Percentiles rank a stretch among this genome's conserved stretches.
phyloP scores from a whole-genome alignment of 2,113 vertebrate species.

The Pelmatolapia mariae region DNA sequence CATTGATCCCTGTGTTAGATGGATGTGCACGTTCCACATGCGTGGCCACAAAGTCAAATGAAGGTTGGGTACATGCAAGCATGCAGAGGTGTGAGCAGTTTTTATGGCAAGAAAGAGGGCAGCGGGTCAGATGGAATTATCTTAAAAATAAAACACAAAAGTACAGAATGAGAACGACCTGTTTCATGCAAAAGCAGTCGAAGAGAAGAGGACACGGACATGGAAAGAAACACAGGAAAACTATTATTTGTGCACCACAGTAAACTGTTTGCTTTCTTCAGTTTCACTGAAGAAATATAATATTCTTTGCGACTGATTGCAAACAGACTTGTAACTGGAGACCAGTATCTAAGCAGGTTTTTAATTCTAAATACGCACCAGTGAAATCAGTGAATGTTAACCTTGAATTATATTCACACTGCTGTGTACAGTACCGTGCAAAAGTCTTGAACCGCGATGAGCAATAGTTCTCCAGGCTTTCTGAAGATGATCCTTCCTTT shows the following conservation, averaged over 20 bases:
- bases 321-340: background rate
- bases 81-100: background rate
- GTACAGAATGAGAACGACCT: background rate
- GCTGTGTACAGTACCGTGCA: background rate
- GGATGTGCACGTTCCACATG: background rate
- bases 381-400: background rate
- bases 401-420: background rate
- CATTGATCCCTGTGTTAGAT: slow-evolving; percentile 28
- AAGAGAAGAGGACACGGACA: background rate
- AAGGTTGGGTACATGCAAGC: background rate
- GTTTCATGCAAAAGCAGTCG: background rate
- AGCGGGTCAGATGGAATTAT: background rate
- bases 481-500: background rate
- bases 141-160: background rate
- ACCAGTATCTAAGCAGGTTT: background rate
- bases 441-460: background rate
- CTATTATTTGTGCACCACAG: background rate
- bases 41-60: background rate
- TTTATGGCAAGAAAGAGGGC: background rate
- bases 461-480: background rate
- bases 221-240: background rate
- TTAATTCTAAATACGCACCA: background rate
- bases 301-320: background rate
- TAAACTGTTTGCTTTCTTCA: background rate
- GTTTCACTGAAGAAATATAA: background rate